Evolutionary conservation across 2,888 invertebrate species (phyloP), one percentile per base, ranked within the genome.

Genomic region (Parelbella ahira): DNA sequence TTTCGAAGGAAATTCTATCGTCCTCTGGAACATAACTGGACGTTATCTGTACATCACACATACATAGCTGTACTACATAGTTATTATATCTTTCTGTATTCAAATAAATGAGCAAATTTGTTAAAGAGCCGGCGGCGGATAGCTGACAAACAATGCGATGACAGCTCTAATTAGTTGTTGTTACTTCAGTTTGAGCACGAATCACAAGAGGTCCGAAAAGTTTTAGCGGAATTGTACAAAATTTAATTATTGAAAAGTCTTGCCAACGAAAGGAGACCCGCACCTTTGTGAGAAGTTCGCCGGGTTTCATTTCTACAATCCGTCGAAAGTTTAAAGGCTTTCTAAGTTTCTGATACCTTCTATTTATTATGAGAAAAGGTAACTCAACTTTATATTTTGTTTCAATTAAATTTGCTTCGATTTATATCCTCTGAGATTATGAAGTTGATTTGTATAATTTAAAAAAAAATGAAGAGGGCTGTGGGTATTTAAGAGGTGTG

Each of bases 151-250:
- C 23, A 34, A 30, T 18, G 10, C 37, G 45, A 45, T 45, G 42
- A 38, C 48, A 45, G 33, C 37, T 28, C 27, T 44, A 48, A 48
- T 48, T 48, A 45, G 37, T 48, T 48, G 39, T 45, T 48, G 48
- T 48, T 39, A 33, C 23, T 32, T 45, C 38, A 34, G 41, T 44
- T 42, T 29, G 44, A 45, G 42, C 23, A 36, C 24, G 12, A 42
- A 11, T 21, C 42, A 34, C 34, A 30, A 33, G 41, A 33, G 41
- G 33, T 41, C 13, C 24, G 9, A 3, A 28, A 42, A 42, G 20
- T 28, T 42, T 41, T 10, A 34, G 23, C 11, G 28, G 21, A 34
- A 27, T 34, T 27, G 28, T 34, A 34, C 34, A 18, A 41, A 41
- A 42, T 42, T 42, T 42, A 34, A 42, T 42, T 42, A 42, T 42